Evolutionary conservation across 2,113 vertebrate species (phyloP).

Genomic region (Ailuropoda melanoleuca): DNA sequence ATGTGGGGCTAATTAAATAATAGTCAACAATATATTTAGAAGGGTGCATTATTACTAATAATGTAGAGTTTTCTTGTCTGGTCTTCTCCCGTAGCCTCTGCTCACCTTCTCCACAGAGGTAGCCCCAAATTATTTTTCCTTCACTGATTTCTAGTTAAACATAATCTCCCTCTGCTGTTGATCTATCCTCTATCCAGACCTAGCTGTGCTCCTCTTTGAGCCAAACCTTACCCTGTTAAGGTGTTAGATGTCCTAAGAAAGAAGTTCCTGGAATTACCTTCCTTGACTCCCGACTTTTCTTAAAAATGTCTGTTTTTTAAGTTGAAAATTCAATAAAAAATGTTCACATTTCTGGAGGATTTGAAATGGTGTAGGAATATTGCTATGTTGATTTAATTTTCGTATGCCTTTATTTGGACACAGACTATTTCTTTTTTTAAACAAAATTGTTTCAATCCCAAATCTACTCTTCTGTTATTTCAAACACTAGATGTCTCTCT

Average conservation of each 20-base stretch:
- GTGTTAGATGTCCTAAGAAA: background rate
- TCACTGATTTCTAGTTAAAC: background rate
- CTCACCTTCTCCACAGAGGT: background rate
- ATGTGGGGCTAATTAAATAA: background rate
- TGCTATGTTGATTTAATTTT: background rate
- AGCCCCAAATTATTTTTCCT: background rate
- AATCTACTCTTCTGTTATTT: background rate
- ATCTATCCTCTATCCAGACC: background rate
- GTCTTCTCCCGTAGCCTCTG: background rate
- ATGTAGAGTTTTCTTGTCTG: background rate
- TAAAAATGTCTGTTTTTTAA: background rate
- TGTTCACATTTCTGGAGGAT: background rate
- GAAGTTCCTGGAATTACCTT: background rate
- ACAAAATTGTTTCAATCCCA: background rate
- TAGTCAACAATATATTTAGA: background rate
- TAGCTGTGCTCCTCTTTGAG: background rate
- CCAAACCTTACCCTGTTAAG: background rate
- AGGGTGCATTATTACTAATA: background rate
- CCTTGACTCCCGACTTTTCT: background rate
- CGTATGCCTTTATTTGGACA: background rate
- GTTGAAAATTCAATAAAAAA: background rate
- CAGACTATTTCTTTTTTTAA: background rate
- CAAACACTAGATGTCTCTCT: conserved; percentile 70
- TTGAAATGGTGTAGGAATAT: background rate
- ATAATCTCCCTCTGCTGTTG: background rate